Base-by-base conservation (phyloP, 2,888 invertebrate genomes). In the Linnaemya vulpina region DNA sequence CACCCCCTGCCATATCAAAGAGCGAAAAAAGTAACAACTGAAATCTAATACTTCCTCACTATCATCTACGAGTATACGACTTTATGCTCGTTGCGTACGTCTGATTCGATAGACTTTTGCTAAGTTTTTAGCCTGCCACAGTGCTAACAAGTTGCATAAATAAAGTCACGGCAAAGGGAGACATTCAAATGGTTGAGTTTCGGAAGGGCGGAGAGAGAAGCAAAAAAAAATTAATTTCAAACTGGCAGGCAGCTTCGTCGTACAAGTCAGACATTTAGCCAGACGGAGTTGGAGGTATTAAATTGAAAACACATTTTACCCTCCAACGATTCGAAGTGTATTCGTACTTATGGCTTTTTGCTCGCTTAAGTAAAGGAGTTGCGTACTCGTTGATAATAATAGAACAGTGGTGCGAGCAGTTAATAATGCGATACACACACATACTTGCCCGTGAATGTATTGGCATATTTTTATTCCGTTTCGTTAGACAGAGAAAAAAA, bases 221-320 rank as follows among this genome's bases (percentile, higher is more conserved):
- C 7, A 15, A 30, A 13, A 40, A 51, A 38, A 30, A 25, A 38
- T 25, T n/a, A 35, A 43, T 22, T 17, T 30, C 51, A 65, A 9
- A 3, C 58, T 65, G n/a, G 22, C 74, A 60, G 51, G 22, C 35
- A 55, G n/a, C n/a, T n/a, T n/a, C n/a, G 49, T n/a, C 35, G 60
- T 38, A 10, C 63, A 46, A 40, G 43, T 35, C 38, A 77, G 68
- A 40, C 49, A 49, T 17, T 7, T 20, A 20, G 35, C 25, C 76
- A 43, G 75, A 62, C 76, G 58, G 65, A 71, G 76, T 79, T 83
- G 70, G 68, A 79, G 74, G 74, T 79, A 79, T 79, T 75, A 83
- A 78, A 85, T 83, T 85, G 85, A 78, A 85, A 83, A 79, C 83
- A 83, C 82, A 82, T 82, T 85, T 82, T 78, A 85, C 85, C 83